phyloP scores from a whole-genome alignment of 2,888 invertebrate genomes.

The Gymnoscelis rufifasciata region DNA sequence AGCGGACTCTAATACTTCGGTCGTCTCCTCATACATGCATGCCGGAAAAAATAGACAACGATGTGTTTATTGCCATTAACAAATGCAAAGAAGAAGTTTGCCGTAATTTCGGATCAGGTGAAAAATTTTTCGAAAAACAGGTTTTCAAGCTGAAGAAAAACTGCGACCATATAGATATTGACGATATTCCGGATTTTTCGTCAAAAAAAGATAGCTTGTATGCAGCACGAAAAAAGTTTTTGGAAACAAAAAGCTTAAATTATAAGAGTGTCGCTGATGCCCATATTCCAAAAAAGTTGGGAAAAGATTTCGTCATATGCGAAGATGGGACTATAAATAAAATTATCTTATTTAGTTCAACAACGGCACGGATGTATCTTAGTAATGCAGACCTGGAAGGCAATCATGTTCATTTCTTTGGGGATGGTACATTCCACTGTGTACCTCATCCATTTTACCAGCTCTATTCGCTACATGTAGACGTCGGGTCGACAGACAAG shows the following conservation, averaged over 20 bases:
- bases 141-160: slow-evolving; percentile 13
- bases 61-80: slow-evolving; percentile 7
- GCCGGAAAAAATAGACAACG: slow-evolving; percentile 2
- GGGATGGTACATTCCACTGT: slow-evolving; percentile 13
- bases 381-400: slow-evolving; percentile 1
- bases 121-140: slow-evolving; percentile 9
- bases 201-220: slow-evolving; percentile 16
- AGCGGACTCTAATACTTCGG: slow-evolving; percentile 2
- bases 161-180: slow-evolving; percentile 7
- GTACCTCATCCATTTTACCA: background rate
- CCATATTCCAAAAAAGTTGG: slow-evolving; percentile 9
- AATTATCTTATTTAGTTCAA: slow-evolving; percentile 14
- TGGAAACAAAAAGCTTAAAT: slow-evolving; percentile 15
- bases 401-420: slow-evolving; percentile 4
- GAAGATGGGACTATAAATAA: slow-evolving; percentile 11
- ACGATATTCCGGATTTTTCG: slow-evolving; percentile 12
- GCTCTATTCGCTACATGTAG: slow-evolving; percentile 8
- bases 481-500: slow-evolving; percentile 6
- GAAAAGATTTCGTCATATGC: slow-evolving; percentile 10
- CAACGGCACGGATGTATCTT: slow-evolving; percentile 14
- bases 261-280: slow-evolving; percentile 11
- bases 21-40: slow-evolving; percentile 4
- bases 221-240: slow-evolving; percentile 14
- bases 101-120: slow-evolving; percentile 10
- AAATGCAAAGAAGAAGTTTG: slow-evolving; percentile 9